Evolutionary conservation across 2,888 invertebrate genomes (phyloP), one percentile per base, ranked within the genome.

Genomic region (Gari tellinella): DNA sequence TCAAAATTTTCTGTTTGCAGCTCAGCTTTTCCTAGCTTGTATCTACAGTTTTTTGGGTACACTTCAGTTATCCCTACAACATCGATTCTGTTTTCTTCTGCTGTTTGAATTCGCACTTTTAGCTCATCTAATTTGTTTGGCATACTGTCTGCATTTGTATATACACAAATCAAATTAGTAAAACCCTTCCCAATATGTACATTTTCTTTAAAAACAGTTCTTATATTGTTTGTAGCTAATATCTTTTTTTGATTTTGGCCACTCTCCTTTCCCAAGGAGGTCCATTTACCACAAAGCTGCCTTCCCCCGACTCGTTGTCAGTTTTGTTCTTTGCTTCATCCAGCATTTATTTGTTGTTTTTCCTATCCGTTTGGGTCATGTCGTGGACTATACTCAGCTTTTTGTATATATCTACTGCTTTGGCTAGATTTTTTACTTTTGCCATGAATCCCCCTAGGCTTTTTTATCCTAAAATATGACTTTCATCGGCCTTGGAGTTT

Each of bases 361-460:
- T 0, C 17, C 51, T 51, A 15, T 51, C 31, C 25, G 1, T 51
- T 1, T 31, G 5, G 14, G 51, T 51, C 51, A 51, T 26, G 31
- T 51, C 51, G 37, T 51, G 51, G 51, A 37, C 37, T 15, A 51
- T 8, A 19, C 51, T 51, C 26, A 51, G 10, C 7, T 51, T 51
- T 31, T 12, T 51, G 51, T 15, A 26, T n/a, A 17, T 12, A 23
- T 26, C 51, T 51, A 31, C 51, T 51, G 51, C 51, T 15, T n/a
- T 26, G 0, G 26, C 10, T 19, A 51, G 17, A 23, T 51, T 51
- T 51, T 31, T 51, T 12, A 26, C n/a, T 3, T 51, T 51, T n/a
- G 15, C 17, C 51, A 51, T 26, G n/a, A 51, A 51, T 26, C 37
- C 2, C 31, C 19, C n/a, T 51, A n/a, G 1, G 51, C 17, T 15